Evolutionary conservation across 1,140 invertebrate species (phyloP).

Genomic region (Hylaeus anthracinus): DNA sequence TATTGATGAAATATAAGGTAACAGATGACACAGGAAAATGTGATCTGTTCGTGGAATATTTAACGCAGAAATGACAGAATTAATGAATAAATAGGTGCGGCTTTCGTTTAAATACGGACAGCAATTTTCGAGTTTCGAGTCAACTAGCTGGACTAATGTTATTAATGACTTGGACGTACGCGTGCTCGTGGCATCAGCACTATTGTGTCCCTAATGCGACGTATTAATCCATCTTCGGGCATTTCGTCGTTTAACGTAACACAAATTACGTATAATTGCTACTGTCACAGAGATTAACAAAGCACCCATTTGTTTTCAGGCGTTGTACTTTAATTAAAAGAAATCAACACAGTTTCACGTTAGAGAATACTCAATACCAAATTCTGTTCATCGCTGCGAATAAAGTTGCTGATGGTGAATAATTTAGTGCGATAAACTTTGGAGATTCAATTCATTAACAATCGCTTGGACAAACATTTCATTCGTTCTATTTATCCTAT

Average conservation of each 20-base stretch:
- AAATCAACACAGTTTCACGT: background rate
- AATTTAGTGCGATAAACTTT: no score
- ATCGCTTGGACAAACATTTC: no score
- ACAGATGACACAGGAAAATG: no score
- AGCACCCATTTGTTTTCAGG: background rate
- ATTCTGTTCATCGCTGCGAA: background rate
- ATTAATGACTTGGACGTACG: background rate
- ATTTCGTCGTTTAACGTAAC: background rate
- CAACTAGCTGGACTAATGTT: slow-evolving; percentile 2
- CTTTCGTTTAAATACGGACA: background rate
- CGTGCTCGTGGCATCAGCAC: background rate
- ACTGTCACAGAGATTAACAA: background rate
- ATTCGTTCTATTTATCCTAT: no score
- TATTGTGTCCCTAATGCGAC: slow-evolving; percentile 12
- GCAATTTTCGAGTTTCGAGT: background rate
- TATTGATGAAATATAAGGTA: background rate
- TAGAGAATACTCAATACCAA: background rate
- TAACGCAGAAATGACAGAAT: background rate
- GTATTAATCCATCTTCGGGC: slow-evolving; percentile 14
- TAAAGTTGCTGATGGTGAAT: no score
- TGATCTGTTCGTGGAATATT: background rate
- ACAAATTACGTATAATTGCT: slow-evolving; percentile 7
- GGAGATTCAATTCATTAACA: no score
- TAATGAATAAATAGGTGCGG: background rate
- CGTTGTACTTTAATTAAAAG: background rate